These are phyloP conservation scores for Drymonia ruficornis DNA, from an alignment of 2,888 invertebrate species.

Conservation along the genomic window DNA sequence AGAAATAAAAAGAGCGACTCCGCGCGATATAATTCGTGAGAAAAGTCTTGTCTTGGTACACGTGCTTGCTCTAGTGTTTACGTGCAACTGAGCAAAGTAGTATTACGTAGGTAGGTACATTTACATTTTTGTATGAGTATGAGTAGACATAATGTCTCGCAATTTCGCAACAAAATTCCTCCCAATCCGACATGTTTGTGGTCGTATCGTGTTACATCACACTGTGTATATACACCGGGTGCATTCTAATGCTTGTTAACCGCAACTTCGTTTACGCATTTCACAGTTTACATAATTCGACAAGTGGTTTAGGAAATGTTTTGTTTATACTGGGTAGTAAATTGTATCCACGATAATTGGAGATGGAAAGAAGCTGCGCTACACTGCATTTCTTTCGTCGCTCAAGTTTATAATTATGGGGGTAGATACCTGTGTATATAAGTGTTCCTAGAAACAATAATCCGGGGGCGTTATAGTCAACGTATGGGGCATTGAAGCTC, in stretches of 20 bases:
- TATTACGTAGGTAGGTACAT: no score
- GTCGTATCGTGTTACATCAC: constrained; percentile 4
- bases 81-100: no score
- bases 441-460: no score
- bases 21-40: no score
- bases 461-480: no score
- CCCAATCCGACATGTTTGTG: constrained; percentile 8
- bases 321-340: not conserved
- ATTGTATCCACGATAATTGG: not conserved
- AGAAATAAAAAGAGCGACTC: no score
- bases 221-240: constrained; percentile 3
- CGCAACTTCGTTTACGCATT: constrained; percentile 7
- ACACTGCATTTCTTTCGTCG: not conserved
- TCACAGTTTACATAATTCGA: not conserved
- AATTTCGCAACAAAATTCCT: constrained; percentile 10
- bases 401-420: not conserved
- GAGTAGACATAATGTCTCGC: no score
- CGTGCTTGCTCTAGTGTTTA: no score
- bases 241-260: constrained; percentile 8
- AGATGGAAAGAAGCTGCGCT: not conserved
- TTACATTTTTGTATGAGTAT: no score
- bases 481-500: no score
- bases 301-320: constrained; percentile 1
- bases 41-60: no score
- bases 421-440: no score